Evolutionary conservation across 2,888 invertebrate genomes (phyloP), one percentile per base, ranked within the genome.

Genomic region (Parnassius glacialis): DNA sequence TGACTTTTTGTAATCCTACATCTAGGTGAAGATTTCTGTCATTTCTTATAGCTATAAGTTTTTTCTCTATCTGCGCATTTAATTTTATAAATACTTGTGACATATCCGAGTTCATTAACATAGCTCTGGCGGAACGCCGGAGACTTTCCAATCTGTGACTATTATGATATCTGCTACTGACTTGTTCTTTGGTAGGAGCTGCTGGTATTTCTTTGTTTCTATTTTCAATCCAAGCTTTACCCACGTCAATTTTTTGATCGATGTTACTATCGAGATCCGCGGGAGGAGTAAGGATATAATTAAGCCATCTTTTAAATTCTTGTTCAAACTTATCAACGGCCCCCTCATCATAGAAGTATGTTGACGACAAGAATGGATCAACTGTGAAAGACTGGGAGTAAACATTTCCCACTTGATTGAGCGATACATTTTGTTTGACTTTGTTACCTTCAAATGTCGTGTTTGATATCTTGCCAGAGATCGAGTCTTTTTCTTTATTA

Each of bases 21-120:
- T 98, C 97, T 57, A 96, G 92, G 79, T 97, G 96, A 9, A 97
- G 85, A 84, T 96, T 95, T 64, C 95, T 93, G 81, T 98, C 98
- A 41, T 92, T 90, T 62, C 97, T 92, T 45, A 98, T 94, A 11
- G 92, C 83, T 43, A 98, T 88, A n/a, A 95, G 92, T 63, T 95
- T 94, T 67, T 94, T 94, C 69, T 96, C 96, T 42, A 98, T 93
- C 65, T 95, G 95, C 0, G 90, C 90, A 45, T 94, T 93, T 0
- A 96, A 88, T 78, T 95, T 95, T 11, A 93, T 87, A 61, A 96
- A 92, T 0, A 96, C 95, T 57, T 85, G 75, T 2, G 92, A 85
- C 47, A 96, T 92, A 71, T 93, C 92, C 1, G 93, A 87, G 53
- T 93, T 94, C 67, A 93, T 90, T 67, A 94, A 93, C 67, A 97